Base-by-base conservation (phyloP, 2,797 vertebrate genomes). In the Sus cebifrons region DNA sequence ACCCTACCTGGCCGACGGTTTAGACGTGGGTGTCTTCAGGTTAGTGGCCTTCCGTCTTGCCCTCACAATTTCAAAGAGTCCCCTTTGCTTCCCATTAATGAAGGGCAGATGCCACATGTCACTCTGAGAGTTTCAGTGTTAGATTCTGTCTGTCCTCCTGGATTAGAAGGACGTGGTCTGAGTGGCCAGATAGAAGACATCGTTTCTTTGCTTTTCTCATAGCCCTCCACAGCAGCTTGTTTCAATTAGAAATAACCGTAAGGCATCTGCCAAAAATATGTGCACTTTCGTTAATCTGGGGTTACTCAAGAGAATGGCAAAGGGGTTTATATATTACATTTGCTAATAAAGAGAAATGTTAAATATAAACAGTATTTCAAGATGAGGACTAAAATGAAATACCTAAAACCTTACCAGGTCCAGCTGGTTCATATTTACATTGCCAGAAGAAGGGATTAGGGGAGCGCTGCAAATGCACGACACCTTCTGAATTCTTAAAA, bases 301-400 rank as follows among this genome's bases (percentile, higher is more conserved):
- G 94, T 97, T 96, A 96, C 93, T 97, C 89, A 71, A 0, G 0
- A 97, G 97, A 97, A 97, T 94, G 91, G 96, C 93, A 94, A 97
- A 97, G 73, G 73, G 91, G 94, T 98, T 98, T 98, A 98, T 98
- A 96, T 98, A 98, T 98, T 98, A 97, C 97, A 98, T 98, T 97
- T 98, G 93, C 94, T 98, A 98, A 98, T 97, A 98, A 98, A 97
- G 97, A 97, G 91, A 98, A 98, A 98, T 97, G 96, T 97, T 98
- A 97, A 97, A 97, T 98, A 97, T 98, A 98, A 98, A 98, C 82
- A 97, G 89, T 98, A 98, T 98, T 98, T 98, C 98, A 94, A 98
- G 97, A 98, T 97, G 97, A 96, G 49, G 67, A 40, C 49, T 16
- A 95, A 95, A 96, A 91, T 98, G 98, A 98, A 98, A 96, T 97